Percentiles rank a stretch among this genome's conserved stretches.
These are phyloP conservation scores for Antitype chi DNA, from an alignment of 2,888 invertebrate genomes.

Conservation along the genomic window DNA sequence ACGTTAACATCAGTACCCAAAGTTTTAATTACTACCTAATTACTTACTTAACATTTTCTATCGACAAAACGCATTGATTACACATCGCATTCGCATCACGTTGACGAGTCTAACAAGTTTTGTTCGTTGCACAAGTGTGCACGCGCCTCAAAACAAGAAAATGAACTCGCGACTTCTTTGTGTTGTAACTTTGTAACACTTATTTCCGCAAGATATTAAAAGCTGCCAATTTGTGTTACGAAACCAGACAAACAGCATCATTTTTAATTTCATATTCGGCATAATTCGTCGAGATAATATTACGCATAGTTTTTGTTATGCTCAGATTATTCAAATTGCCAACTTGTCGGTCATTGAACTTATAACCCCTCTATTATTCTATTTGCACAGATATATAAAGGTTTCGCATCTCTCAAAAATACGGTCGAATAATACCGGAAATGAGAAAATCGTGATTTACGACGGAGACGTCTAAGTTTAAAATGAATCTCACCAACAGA, in stretches of 20 bases:
- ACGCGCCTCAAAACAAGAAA: constrained; percentile 59
- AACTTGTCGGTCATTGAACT: constrained; percentile 30
- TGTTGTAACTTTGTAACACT: constrained; percentile 61
- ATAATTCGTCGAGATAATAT: constrained; percentile 23
- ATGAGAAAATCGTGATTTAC: constrained; percentile 34
- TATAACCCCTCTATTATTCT: background rate
- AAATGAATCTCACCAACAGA: constrained; percentile 21
- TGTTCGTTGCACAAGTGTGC: constrained; percentile 57
- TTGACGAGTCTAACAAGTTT: constrained; percentile 51
- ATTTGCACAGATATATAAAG: background rate
- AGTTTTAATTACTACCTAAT: too few species aligned
- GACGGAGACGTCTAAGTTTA: constrained; percentile 12
- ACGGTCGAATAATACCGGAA: constrained; percentile 26
- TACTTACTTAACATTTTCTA: background rate
- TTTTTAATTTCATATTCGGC: constrained; percentile 46
- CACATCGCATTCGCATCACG: constrained; percentile 36
- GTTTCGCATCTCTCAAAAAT: constrained; percentile 17
- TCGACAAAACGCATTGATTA: constrained; percentile 20
- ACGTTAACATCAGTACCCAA: too few species aligned
- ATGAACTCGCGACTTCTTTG: constrained; percentile 55
- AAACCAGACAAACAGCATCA: constrained; percentile 49
- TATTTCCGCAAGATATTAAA: constrained; percentile 67
- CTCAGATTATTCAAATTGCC: background rate
- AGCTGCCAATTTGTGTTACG: constrained; percentile 58
- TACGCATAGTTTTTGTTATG: constrained; percentile 13